Evolutionary conservation across 2,888 invertebrate species (phyloP).

Genomic region (Ornithoptera alexandrae): DNA sequence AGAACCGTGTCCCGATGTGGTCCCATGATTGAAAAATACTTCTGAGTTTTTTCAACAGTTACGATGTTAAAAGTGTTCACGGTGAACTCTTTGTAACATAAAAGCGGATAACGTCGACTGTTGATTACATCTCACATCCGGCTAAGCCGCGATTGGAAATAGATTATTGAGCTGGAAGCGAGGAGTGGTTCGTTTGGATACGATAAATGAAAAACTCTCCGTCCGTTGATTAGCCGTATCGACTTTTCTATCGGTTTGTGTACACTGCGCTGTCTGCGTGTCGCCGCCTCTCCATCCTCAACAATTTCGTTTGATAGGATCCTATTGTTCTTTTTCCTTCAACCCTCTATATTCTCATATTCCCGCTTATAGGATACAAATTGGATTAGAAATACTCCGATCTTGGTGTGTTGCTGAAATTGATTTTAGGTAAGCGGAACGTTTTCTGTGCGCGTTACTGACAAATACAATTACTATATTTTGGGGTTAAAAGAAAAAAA

Average conservation of each 20-base stretch:
- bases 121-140: conserved; percentile 4
- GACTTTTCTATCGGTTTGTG: conserved; percentile 29
- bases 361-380: conserved; percentile 56
- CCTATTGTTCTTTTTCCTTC: conserved; percentile 48
- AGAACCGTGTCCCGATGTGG: no score
- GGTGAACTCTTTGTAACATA: no score
- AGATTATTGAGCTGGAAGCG: conserved; percentile 13
- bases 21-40: no score
- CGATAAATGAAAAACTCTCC: conserved; percentile 25
- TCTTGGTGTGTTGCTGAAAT: conserved; percentile 48
- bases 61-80: no score
- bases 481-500: no score
- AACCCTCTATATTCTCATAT: conserved; percentile 51
- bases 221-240: conserved; percentile 27
- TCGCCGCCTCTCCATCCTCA: conserved; percentile 43
- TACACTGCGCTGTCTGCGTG: conserved; percentile 37
- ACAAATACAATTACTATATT: conserved; percentile 26
- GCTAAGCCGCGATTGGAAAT: conserved; percentile 12
- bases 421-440: conserved; percentile 43
- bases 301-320: conserved; percentile 50
- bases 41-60: no score
- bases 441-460: conserved; percentile 43
- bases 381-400: conserved; percentile 53
- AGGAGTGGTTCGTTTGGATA: conserved; percentile 15
- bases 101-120: not conserved